These are phyloP conservation scores for Alsophila aescularia DNA, from an alignment of 2,888 invertebrate genomes.

Conservation along the genomic window DNA sequence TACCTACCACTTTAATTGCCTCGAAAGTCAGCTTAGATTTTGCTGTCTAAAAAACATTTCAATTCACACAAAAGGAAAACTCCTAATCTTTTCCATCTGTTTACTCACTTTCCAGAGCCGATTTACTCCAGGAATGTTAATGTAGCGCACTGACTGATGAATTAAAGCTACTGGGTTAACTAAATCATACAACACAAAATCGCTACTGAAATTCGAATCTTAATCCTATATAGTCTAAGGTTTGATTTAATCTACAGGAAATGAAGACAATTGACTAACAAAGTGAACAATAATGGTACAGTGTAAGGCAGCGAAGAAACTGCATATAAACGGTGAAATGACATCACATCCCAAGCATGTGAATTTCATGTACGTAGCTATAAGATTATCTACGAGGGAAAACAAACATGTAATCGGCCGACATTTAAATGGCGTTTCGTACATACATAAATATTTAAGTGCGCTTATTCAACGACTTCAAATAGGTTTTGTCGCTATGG, in stretches of 20 bases:
- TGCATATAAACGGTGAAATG: background rate
- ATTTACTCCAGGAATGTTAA: constrained; percentile 69
- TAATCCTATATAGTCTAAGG: constrained; percentile 11
- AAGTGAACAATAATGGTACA: constrained; percentile 38
- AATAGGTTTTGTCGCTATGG: too few relatives aligned
- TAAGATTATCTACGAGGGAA: too few relatives aligned
- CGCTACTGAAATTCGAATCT: constrained; percentile 16
- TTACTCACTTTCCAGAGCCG: constrained; percentile 70
- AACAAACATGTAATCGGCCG: too few relatives aligned
- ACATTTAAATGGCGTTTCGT: too few relatives aligned
- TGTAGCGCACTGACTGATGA: constrained; percentile 55
- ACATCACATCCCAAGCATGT: too few relatives aligned
- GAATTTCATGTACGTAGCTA: too few relatives aligned
- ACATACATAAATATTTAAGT: too few relatives aligned
- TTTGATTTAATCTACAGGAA: constrained; percentile 15
- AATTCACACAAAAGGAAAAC: constrained; percentile 21
- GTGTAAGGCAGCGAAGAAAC: background rate
- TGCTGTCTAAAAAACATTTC: background rate
- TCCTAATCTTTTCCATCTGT: constrained; percentile 54
- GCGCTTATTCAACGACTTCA: too few relatives aligned
- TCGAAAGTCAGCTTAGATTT: too few relatives aligned
- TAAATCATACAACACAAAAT: constrained; percentile 13
- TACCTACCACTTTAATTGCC: too few relatives aligned
- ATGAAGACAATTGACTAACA: constrained; percentile 47
- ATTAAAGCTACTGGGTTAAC: constrained; percentile 51